Evolutionary conservation across 2,888 invertebrate species (phyloP).

Genomic region (Colletes collaris): DNA sequence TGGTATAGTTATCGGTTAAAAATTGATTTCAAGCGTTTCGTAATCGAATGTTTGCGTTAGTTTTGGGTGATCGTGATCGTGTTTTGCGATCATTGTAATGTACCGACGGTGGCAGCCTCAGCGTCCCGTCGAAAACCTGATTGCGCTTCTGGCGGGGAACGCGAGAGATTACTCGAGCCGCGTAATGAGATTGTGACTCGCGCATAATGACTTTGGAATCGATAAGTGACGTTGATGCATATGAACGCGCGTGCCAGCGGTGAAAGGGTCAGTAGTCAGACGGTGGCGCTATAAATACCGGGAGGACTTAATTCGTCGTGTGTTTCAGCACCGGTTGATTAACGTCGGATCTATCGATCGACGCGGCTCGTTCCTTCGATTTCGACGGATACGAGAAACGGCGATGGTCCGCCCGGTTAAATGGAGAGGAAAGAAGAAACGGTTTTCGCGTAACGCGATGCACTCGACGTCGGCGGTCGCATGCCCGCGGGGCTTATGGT

Average conservation of each 20-base stretch:
- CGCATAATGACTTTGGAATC: constrained; percentile 60
- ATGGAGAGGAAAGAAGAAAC: background rate
- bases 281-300: constrained; percentile 60
- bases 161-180: constrained; percentile 47
- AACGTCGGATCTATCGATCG: constrained; percentile 44
- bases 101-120: too few relatives aligned
- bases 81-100: too few relatives aligned
- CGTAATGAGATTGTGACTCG: constrained; percentile 58
- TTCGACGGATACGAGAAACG: background rate
- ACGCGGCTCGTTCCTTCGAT: constrained; percentile 23
- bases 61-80: too few relatives aligned
- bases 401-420: background rate
- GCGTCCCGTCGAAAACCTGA: constrained; percentile 16
- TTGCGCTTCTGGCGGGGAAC: constrained; percentile 29
- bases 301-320: constrained; percentile 58
- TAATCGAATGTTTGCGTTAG: too few relatives aligned
- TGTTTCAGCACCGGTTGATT: constrained; percentile 51
- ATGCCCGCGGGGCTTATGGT: constrained; percentile 61
- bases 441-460: constrained; percentile 22
- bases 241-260: constrained; percentile 55
- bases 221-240: constrained; percentile 61
- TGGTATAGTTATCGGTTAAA: too few relatives aligned
- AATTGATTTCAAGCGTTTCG: too few relatives aligned
- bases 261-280: constrained; percentile 62
- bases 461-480: constrained; percentile 31